Percentiles rank a stretch among this genome's conserved stretches.
These are phyloP conservation scores for Cheilosia grossa DNA, from an alignment of 2,888 invertebrate genomes.

Conservation along the genomic window DNA sequence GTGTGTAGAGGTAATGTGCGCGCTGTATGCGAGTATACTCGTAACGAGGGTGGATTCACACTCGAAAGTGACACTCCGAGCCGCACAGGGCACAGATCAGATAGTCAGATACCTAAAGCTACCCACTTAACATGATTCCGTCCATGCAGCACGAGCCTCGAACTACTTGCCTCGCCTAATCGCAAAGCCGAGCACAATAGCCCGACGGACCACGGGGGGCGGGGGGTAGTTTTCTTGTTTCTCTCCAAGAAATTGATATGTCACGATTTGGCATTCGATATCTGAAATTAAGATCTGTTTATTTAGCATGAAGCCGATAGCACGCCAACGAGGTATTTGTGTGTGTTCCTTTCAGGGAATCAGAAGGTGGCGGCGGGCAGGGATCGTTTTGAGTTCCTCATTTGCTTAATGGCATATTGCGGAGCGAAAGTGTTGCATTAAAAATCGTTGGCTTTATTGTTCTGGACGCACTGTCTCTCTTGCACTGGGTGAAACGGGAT, in stretches of 20 bases:
- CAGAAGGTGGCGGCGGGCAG: not conserved
- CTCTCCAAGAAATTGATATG: slow-evolving; percentile 73
- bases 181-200: slow-evolving; percentile 34
- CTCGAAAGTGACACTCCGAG: slow-evolving; percentile 71
- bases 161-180: slow-evolving; percentile 40
- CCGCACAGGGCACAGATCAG: slow-evolving; percentile 67
- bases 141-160: slow-evolving; percentile 28
- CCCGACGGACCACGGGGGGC: not conserved
- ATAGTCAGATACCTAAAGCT: slow-evolving; percentile 62
- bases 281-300: slow-evolving; percentile 75
- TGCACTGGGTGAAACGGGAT: slow-evolving; percentile 57
- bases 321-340: slow-evolving; percentile 46
- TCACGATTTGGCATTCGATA: slow-evolving; percentile 73
- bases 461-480: slow-evolving; percentile 43
- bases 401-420: slow-evolving; percentile 68
- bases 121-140: slow-evolving; percentile 72
- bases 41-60: slow-evolving; percentile 71
- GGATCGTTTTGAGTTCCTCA: slow-evolving; percentile 51
- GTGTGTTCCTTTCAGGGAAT: slow-evolving; percentile 7
- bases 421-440: slow-evolving; percentile 67
- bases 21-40: not conserved
- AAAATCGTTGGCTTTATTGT: slow-evolving; percentile 65
- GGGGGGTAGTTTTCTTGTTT: slow-evolving; percentile 50
- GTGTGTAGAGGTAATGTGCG: slow-evolving; percentile 2
- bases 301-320: slow-evolving; percentile 70